Evolutionary conservation across 1,140 invertebrate genomes (phyloP).

Genomic region (Semibalanus balanoides): DNA sequence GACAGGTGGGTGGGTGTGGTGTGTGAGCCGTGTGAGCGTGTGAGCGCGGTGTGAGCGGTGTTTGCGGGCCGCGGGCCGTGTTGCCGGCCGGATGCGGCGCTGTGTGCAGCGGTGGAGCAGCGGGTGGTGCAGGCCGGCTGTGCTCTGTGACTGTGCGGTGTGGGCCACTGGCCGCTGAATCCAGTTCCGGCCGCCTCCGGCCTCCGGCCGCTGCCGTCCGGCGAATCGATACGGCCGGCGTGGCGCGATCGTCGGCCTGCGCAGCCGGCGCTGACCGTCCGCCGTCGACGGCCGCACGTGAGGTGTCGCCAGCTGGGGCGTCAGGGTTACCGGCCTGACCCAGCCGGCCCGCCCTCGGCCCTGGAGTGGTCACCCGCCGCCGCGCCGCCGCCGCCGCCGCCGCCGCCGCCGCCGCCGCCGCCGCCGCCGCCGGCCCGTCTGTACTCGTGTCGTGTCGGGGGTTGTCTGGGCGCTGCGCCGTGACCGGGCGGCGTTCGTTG

Average conservation of each 20-base stretch:
- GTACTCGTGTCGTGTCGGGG: no score
- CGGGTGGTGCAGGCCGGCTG: no score
- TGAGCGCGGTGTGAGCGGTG: not conserved
- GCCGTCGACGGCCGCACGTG: not conserved
- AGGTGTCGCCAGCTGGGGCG: not conserved
- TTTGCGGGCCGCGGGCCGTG: not conserved
- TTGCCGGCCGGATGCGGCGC: not conserved
- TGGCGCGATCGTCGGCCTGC: not conserved
- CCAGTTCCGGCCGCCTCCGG: no score
- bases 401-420: no score
- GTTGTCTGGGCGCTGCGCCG: no score
- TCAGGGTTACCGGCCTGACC: no score
- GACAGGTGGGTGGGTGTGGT: not conserved
- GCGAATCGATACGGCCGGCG: not conserved
- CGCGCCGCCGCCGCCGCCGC: no score
- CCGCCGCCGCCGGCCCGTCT: no score
- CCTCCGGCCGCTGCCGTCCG: no score
- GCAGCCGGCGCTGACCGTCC: not conserved
- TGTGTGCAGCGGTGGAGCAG: no score
- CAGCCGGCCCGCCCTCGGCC: no score
- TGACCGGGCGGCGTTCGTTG: not conserved
- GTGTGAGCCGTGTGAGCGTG: not conserved
- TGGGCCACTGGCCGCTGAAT: not conserved
- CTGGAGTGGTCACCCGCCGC: no score
- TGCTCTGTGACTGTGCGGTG: not conserved